A percentile compares a stretch with the other conserved stretches of the same genome.
These are phyloP conservation scores for Pavo muticus DNA, from an alignment of 2,113 vertebrate species.

Conservation along the genomic window DNA sequence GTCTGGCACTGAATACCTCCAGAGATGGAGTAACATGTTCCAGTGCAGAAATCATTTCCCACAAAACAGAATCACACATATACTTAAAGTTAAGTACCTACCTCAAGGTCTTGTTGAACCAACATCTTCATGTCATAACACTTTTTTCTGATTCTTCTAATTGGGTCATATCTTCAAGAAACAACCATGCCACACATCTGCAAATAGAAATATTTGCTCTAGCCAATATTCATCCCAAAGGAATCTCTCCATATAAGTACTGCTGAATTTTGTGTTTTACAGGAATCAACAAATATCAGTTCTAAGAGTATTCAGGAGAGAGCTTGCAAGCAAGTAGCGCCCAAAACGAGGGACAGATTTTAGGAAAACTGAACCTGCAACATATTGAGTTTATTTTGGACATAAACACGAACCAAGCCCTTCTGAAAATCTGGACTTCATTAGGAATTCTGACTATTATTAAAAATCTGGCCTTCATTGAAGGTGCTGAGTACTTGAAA, in stretches of 20 bases:
- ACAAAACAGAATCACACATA: neutral
- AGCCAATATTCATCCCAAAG: neutral
- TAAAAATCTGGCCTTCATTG: constrained; percentile 16
- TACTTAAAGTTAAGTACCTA: neutral
- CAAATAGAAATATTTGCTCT: constrained; percentile 27
- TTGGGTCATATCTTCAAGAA: neutral
- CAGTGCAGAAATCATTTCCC: neutral
- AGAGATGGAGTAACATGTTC: neutral
- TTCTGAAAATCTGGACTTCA: constrained; percentile 34
- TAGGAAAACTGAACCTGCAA: neutral
- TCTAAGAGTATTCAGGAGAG: constrained; percentile 10
- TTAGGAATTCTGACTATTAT: constrained; percentile 48
- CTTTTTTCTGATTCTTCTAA: constrained; percentile 26
- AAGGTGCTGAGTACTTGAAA: constrained; percentile 40
- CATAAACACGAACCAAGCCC: neutral
- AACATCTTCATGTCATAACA: neutral
- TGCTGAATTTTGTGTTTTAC: neutral
- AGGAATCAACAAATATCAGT: constrained; percentile 1
- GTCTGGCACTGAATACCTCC: neutral
- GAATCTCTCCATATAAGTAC: neutral
- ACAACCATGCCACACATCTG: neutral
- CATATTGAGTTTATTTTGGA: constrained; percentile 11
- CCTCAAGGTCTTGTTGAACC: neutral
- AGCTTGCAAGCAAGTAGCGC: constrained; percentile 25
- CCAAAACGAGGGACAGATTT: constrained; percentile 34